Conservation (phyloP, 2,113 vertebrate species). For the Hippocampus guttulatus region DNA sequence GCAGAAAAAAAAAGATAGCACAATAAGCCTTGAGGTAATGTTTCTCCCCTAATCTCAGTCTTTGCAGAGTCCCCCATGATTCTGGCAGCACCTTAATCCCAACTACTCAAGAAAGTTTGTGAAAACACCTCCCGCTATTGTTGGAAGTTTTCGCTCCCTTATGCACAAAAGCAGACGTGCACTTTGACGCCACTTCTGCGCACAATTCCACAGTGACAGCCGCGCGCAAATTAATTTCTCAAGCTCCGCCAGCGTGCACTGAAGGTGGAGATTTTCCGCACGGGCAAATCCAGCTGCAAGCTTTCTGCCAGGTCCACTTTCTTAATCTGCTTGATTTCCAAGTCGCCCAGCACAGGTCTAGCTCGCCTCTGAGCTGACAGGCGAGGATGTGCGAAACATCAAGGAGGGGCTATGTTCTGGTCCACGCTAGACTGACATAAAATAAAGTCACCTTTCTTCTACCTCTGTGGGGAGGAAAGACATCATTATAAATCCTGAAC, state of each 20-base stretch:
- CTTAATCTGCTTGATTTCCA: constrained; percentile 62
- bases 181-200: constrained; percentile 10
- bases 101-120: constrained; percentile 36
- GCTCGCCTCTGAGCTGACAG: constrained; percentile 43
- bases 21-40: constrained; percentile 46
- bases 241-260: constrained; percentile 16
- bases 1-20: constrained; percentile 33
- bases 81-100: constrained; percentile 57
- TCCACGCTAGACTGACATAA: neutral
- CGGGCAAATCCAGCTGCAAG: constrained; percentile 30
- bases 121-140: constrained; percentile 24
- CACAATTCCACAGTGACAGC: neutral
- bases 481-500: neutral
- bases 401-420: neutral
- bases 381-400: neutral
- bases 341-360: constrained; percentile 44
- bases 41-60: constrained; percentile 56
- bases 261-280: constrained; percentile 19
- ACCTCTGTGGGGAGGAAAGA: constrained; percentile 4
- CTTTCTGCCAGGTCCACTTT: constrained; percentile 36
- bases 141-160: constrained; percentile 30
- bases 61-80: constrained; percentile 59
- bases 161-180: neutral
- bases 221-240: constrained; percentile 6
- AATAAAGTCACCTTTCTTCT: neutral